phyloP scores from a whole-genome alignment of 1,140 invertebrate species.

The Eciton burchellii region DNA sequence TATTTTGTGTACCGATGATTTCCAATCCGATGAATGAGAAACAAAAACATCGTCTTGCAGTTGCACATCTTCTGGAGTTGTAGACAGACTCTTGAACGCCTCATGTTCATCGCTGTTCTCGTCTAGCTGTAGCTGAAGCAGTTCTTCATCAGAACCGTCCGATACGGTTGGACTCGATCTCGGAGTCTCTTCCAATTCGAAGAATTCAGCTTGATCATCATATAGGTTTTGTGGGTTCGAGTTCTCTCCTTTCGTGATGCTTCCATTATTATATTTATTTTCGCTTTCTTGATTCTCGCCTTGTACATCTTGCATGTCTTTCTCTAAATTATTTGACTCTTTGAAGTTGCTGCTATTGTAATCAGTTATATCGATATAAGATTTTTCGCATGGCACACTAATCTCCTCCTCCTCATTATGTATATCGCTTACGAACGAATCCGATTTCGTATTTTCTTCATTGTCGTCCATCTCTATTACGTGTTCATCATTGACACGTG shows the following conservation, averaged over 20 bases:
- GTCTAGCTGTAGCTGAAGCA: not conserved
- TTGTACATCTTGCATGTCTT: not conserved
- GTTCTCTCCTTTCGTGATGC: conserved; percentile 2
- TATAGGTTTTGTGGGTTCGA: not conserved
- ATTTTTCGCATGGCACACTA: not conserved
- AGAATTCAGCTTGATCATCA: not conserved
- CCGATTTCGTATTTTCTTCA: conserved; percentile 24
- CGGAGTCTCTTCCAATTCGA: conserved; percentile 7
- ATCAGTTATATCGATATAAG: not conserved
- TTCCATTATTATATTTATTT: conserved; percentile 28
- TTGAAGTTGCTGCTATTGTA: not conserved
- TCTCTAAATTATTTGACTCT: not conserved
- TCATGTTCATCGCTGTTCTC: conserved; percentile 60
- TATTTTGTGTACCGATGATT: not conserved
- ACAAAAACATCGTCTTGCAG: not conserved
- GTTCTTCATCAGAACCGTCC: conserved; percentile 55
- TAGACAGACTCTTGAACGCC: conserved; percentile 75
- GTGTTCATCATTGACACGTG: not conserved
- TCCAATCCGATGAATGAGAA: not conserved
- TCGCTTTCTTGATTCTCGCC: conserved; percentile 6
- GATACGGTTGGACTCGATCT: not conserved
- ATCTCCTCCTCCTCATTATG: not conserved
- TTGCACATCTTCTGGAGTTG: conserved; percentile 55
- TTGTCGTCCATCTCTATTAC: not conserved
- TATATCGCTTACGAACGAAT: not conserved